Base-by-base conservation (phyloP, 2,888 invertebrate genomes). In the Himalopsyche anomala region DNA sequence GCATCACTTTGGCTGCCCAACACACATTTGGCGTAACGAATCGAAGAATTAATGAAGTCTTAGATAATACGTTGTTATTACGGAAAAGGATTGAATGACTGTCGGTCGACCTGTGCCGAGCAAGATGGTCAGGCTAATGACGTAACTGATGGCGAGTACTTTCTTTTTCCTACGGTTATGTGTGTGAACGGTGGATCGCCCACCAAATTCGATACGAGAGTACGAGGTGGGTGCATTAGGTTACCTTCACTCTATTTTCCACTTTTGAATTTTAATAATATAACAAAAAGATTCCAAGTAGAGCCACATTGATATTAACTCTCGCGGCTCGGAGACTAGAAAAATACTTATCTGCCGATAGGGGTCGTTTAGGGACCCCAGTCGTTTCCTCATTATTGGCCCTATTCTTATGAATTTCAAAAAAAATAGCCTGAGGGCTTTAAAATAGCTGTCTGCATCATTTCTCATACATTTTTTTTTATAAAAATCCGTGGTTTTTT, bases 91-190 rank as follows among this genome's bases (percentile, higher is more conserved):
- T n/a, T 17, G 4, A 45, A 45, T 45, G 45, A 11, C 9, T 45
- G 45, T 45, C 45, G n/a, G 56, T 56, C 56, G 56, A 56, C 56
- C 56, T 56, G n/a, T 56, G n/a, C 56, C 56, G 56, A 56, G 56
- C 56, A 51, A 62, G 85, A 83, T 85, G 83, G 56, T 42, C 55
- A 40, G 42, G 42, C 28, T 62, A 88, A 82, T 88, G 88, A 88
- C 82, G 88, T 84, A 88, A 87, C 81, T 51, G 42, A 17, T n/a
- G 54, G 56, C 85, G 81, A 56, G 83, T 86, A 87, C 88, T 88
- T 88, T 88, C 88, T 87, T 87, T 88, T 87, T 88, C 87, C 82
- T 84, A 81, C 28, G 62, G 28, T 5, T 55, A 55, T 56, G 56
- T 56, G 56, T 56, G 56, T 56, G 45, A 51, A 79, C 36, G 19